Evolutionary conservation across 2,888 invertebrate genomes (phyloP), one percentile per base, ranked within the genome.

Genomic region (Eupsilia transversa): DNA sequence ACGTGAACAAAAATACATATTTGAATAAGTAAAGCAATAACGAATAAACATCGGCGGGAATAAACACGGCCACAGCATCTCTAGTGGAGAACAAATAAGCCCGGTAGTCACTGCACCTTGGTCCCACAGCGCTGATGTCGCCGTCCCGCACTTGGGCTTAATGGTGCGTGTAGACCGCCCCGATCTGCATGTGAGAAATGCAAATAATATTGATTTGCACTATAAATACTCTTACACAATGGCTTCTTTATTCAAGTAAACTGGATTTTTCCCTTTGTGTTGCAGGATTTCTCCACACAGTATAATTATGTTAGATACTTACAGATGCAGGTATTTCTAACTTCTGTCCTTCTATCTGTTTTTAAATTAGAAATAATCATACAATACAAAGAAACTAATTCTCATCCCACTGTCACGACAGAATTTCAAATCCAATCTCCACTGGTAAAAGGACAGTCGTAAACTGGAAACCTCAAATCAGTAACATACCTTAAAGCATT

Each of bases 91-190:
- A 80, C 80, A 88, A 86, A 87, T 80, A 80, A 79, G 80, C 65
- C 65, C 33, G 35, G 70, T 76, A 72, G 80, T 69, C 83, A 82
- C 72, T 76, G 78, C 80, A 85, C 79, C 80, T 80, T 79, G 76
- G 80, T 73, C 82, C 71, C 74, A 67, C 67, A 71, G 82, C 75
- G 73, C 74, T 80, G 79, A 84, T 84, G 82, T 86, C 84, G 76
- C 74, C 78, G 74, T 81, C 77, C 80, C 72, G 82, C 82, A 85
- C 87, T 88, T 72, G 81, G 65, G 81, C 75, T 88, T 89, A 91
- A 91, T 89, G 88, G 88, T 80, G 84, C 87, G 85, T 85, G 84
- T 79, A 87, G 69, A 74, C 77, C 79, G 63, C 66, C 59, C 65
- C 79, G 82, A 85, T 84, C 79, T 83, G 79, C 83, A 83, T 82